Base-by-base conservation (phyloP, 2,888 invertebrate species). In the Vanessa cardui region DNA sequence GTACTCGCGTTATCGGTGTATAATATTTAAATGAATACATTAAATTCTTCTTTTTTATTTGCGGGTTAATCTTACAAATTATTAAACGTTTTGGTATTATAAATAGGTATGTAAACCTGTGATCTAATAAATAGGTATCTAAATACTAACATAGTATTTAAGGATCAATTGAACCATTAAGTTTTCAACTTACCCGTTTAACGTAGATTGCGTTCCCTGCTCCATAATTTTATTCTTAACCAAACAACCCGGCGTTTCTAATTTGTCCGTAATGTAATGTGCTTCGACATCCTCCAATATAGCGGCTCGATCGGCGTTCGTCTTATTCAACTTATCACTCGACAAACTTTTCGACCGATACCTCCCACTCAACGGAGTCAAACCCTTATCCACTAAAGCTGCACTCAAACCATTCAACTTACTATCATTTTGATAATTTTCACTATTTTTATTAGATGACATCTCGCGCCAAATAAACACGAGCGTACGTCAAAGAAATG, bases 331-430 rank as follows among this genome's bases (percentile, higher is more conserved):
- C 81, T 92, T 92, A 86, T 92, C 92, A 89, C 90, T 89, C 49
- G 92, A 92, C 75, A 92, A 85, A 88, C 92, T 92, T 73, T 88
- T 92, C 47, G 92, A 90, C 68, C 90, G 83, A 76, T 89, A 90
- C 77, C 90, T 83, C 58, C 82, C 84, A 72, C 87, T 90, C 64
- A 89, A 74, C 58, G 89, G 87, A 69, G 86, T 82, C 66, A 89
- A 81, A 78, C 83, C 85, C 79, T 88, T 92, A 83, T 92, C 92
- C 75, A 81, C 75, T 39, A 74, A 88, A 83, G 60, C 50, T 8
- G 71, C 78, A 88, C 89, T 88, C 69, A 89, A 82, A 84, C 88
- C 86, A 77, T 88, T 92, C 72, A 87, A 73, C 81, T 89, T 92
- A 33, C 82, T 80, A 81, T 89, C 90, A 72, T 86, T 88, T 76